Evolutionary conservation across 2,113 vertebrate genomes (phyloP).

Genomic region (Gracilinanus agilis): DNA sequence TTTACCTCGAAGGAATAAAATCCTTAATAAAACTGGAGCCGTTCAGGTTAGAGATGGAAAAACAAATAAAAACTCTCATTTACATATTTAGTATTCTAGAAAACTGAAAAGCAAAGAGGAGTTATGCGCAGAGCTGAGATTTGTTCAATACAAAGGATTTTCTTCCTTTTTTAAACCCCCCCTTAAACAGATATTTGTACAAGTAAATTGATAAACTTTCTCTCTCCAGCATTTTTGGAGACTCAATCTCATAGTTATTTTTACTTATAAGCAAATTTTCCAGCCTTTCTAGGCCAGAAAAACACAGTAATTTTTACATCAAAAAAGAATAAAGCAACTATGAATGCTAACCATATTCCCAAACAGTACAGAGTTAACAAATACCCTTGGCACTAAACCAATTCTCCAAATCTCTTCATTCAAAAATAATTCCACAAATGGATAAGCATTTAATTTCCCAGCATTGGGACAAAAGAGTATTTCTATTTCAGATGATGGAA

Average conservation of each 20-base stretch:
- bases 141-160: constrained; percentile 42
- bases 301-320: constrained; percentile 60
- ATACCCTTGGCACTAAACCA: constrained; percentile 12
- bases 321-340: constrained; percentile 61
- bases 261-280: constrained; percentile 52
- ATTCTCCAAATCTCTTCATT: constrained; percentile 61
- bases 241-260: constrained; percentile 73
- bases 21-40: constrained; percentile 58
- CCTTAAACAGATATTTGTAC: constrained; percentile 6
- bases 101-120: constrained; percentile 10
- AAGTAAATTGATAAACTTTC: constrained; percentile 53
- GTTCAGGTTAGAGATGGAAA: constrained; percentile 63
- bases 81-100: constrained; percentile 52
- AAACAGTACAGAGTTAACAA: constrained; percentile 58
- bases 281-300: constrained; percentile 46
- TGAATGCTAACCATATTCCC: constrained; percentile 48
- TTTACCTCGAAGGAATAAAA: constrained; percentile 35
- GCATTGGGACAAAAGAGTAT: constrained; percentile 58
- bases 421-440: constrained; percentile 72
- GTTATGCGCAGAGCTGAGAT: constrained; percentile 17
- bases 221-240: constrained; percentile 63
- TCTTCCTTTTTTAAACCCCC: constrained; percentile 41
- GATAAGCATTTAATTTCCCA: constrained; percentile 69
- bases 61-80: constrained; percentile 52
- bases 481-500: constrained; percentile 58